phyloP scores from a whole-genome alignment of 2,113 vertebrate genomes.

The Strix uralensis region DNA sequence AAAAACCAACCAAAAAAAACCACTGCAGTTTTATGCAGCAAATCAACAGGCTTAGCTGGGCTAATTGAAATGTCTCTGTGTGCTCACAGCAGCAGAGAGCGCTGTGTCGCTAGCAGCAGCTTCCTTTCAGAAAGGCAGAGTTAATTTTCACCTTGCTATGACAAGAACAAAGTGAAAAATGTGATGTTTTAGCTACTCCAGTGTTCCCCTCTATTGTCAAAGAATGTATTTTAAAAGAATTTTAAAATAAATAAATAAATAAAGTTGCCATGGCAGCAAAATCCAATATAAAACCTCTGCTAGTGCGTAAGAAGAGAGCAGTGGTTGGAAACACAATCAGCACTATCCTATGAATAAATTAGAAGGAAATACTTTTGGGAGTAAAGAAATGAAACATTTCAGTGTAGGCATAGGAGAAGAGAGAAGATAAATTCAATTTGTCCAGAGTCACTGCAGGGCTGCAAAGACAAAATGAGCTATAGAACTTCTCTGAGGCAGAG shows the following conservation, averaged over 20 bases:
- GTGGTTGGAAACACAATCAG: background rate
- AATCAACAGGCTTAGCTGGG: background rate
- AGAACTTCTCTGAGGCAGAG: background rate
- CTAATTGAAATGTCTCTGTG: background rate
- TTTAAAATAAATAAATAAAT: background rate
- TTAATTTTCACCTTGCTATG: background rate
- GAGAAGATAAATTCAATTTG: background rate
- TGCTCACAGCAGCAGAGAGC: background rate
- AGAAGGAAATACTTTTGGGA: background rate
- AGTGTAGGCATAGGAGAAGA: background rate
- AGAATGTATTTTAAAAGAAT: background rate
- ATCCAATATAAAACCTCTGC: background rate
- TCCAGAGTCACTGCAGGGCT: background rate
- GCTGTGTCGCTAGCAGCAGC: background rate
- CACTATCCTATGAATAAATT: background rate
- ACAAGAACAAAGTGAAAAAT: background rate
- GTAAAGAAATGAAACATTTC: background rate
- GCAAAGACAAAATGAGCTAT: background rate
- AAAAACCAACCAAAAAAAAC: background rate
- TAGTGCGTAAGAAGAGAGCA: background rate
- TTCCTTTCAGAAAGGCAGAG: background rate
- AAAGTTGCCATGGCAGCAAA: background rate
- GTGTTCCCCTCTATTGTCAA: background rate
- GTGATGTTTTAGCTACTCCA: background rate
- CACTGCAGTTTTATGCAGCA: background rate